Percentiles rank a stretch among this genome's conserved stretches.
Conservation (phyloP, 2,888 invertebrate species). For the Agelastica alni region DNA sequence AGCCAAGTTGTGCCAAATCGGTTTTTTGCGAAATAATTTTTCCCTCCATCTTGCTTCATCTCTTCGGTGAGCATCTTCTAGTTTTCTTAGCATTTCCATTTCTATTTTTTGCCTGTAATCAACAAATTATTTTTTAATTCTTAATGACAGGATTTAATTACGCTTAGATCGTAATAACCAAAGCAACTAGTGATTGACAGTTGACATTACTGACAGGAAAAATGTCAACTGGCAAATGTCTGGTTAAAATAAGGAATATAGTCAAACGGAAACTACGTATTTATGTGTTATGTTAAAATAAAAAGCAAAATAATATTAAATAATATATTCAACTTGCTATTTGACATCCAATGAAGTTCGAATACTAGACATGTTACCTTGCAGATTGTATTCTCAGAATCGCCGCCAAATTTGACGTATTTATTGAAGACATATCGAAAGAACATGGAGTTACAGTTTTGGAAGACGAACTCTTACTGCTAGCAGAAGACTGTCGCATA, state of each 20-base stretch:
- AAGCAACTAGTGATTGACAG: no score
- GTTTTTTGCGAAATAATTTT: slow-evolving; percentile 64
- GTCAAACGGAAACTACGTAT: no score
- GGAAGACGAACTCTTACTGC: slow-evolving; percentile 48
- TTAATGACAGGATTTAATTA: background rate
- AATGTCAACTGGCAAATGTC: no score
- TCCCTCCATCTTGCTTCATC: slow-evolving; percentile 65
- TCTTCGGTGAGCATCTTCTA: slow-evolving; percentile 65
- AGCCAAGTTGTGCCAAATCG: slow-evolving; percentile 72
- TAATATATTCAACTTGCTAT: no score
- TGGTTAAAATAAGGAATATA: no score
- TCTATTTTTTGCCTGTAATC: slow-evolving; percentile 63
- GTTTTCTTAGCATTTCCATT: slow-evolving; percentile 62
- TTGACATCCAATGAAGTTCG: no score
- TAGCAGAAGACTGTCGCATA: slow-evolving; percentile 44
- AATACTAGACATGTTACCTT: slow-evolving; percentile 54
- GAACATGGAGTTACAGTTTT: slow-evolving; percentile 52
- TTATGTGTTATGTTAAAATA: no score
- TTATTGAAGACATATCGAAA: slow-evolving; percentile 56
- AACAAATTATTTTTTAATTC: background rate
- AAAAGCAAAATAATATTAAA: no score
- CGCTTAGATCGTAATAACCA: no score
- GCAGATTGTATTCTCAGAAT: slow-evolving; percentile 67
- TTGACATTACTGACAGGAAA: no score
- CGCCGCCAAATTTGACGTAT: slow-evolving; percentile 70